Base-by-base conservation (phyloP, 2,888 invertebrate genomes). In the Machimus atricapillus region DNA sequence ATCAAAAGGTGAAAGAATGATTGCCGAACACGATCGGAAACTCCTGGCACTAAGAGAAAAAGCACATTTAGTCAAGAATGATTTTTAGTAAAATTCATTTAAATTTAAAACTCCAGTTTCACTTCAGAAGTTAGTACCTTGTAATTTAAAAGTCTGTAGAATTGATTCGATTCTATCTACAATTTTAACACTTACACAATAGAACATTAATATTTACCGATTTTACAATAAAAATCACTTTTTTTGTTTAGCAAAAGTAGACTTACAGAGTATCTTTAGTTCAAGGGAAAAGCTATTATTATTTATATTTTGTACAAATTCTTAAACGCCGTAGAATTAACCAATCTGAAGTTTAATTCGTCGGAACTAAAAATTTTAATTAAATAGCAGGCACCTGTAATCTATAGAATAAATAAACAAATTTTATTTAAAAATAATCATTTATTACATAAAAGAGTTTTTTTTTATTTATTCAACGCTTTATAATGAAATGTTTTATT, bases 1-100 rank as follows among this genome's bases (percentile, higher is more conserved):
- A 86, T 97, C 96, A n/a, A 96, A 96, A 91, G 96, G 95, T 0
- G 95, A 95, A 89, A 94, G 93, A 89, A 94, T 95, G 93, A 92
- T 95, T 56, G 94, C 94, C 40, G 94, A 94, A 89, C 94, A 94
- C 86, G 89, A 92, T 5, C 90, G 89, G n/a, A 91, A 91, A 77
- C 79, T 92, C 2, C 91, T 92, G 0, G 87, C 92, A 1, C 87
- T 92, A 1, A 90, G 91, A n/a, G 91, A 92, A 86, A 91, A 90
- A 27, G 92, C 92, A 0, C 91, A 93, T 90, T 88, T 92, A 88
- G 92, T 93, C 73, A 93, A 93, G 89, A 93, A 92, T 90, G 93
- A 93, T 90, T 93, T 93, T 90, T 93, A 89, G 89, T 87, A 46
- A 77, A 74, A 16, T 58, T 88, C 19, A 12, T 2, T 7, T n/a